A percentile compares a stretch with the other conserved stretches of the same genome.
These are phyloP conservation scores for Tinamus major DNA, from an alignment of 2,797 vertebrate species.

Conservation along the genomic window DNA sequence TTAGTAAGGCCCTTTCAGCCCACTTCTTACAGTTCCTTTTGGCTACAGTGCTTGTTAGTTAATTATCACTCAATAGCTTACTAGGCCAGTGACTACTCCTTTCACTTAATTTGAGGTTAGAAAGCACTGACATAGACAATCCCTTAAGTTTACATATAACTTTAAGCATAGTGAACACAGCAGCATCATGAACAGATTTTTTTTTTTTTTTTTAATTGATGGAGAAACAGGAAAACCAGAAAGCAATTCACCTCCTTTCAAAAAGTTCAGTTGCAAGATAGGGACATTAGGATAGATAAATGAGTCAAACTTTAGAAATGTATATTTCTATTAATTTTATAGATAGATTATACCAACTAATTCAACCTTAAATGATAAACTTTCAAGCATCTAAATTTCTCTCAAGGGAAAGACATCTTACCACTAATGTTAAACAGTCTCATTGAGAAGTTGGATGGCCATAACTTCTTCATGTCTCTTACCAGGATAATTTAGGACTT, in stretches of 20 bases:
- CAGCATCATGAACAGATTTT: neutral
- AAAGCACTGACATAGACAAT: neutral
- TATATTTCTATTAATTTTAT: neutral
- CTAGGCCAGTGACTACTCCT: neutral
- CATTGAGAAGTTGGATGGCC: neutral
- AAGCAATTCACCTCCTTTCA: neutral
- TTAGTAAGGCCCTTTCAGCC: neutral
- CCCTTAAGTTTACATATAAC: neutral
- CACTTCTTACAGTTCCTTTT: neutral
- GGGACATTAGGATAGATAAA: neutral
- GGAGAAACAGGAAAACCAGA: neutral
- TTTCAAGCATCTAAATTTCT: neutral
- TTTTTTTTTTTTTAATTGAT: neutral
- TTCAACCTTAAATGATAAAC: neutral
- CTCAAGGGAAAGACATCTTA: neutral
- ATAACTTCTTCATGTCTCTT: neutral
- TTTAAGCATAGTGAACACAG: neutral
- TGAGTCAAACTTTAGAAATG: neutral
- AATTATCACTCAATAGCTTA: neutral
- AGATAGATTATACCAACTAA: neutral
- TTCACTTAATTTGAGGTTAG: neutral
- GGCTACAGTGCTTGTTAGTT: neutral
- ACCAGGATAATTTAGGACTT: neutral
- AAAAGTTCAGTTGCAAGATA: neutral
- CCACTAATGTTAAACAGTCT: neutral